These are phyloP conservation scores for Sminthurides bifidus DNA, from an alignment of 1,140 invertebrate species.

Conservation along the genomic window DNA sequence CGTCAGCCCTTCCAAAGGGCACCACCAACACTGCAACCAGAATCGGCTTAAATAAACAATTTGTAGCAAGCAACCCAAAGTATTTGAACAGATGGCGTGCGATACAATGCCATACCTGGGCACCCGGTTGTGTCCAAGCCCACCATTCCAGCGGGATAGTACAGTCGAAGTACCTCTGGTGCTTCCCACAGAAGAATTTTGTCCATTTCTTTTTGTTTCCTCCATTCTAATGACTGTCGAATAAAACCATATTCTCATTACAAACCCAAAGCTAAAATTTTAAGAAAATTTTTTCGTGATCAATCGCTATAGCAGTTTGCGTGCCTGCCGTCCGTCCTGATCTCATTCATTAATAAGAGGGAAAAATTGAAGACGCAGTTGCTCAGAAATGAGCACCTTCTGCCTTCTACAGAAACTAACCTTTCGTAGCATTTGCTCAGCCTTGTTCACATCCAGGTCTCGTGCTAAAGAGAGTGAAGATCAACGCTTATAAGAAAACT, in stretches of 20 bases:
- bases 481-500: not conserved
- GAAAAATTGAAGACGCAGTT: not conserved
- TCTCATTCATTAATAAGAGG: no score
- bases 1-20: conserved; percentile 6
- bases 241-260: not conserved
- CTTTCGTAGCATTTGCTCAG: not conserved
- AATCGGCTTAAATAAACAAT: no score
- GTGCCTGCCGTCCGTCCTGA: no score
- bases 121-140: conserved; percentile 8
- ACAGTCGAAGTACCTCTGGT: not conserved
- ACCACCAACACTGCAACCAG: conserved; percentile 2
- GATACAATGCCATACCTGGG: not conserved
- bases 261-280: not conserved
- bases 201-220: not conserved
- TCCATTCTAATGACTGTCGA: not conserved
- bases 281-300: not conserved
- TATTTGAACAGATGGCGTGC: no score
- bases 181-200: not conserved
- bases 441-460: not conserved
- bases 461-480: not conserved
- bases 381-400: not conserved
- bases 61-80: no score
- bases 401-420: not conserved
- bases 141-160: not conserved
- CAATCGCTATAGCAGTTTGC: no score